Evolutionary conservation across 92 coral and sea anemone species (phyloP).

Genomic region (Chrysogorgia sp.): DNA sequence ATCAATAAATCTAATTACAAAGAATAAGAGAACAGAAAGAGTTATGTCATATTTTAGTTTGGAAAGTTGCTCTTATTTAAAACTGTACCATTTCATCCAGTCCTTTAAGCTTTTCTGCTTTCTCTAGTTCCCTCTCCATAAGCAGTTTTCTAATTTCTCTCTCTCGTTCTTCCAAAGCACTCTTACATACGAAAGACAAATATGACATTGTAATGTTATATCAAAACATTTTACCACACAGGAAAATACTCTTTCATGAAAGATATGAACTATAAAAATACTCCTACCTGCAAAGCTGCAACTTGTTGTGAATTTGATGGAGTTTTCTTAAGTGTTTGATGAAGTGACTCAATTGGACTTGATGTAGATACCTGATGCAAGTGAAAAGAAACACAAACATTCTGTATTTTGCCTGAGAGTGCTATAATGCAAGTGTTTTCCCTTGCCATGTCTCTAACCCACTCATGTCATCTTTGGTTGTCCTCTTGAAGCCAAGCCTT

Average conservation of each 20-base stretch:
- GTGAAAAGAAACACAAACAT: background rate
- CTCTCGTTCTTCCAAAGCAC: conserved; percentile 94
- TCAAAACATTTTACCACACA: background rate
- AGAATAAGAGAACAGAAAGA: too few relatives aligned
- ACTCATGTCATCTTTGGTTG: too few relatives aligned
- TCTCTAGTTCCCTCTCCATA: conserved; percentile 94
- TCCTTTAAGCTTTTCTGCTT: conserved; percentile 66
- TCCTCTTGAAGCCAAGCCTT: too few relatives aligned
- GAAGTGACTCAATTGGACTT: conserved; percentile 33
- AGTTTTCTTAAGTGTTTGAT: conserved; percentile 23
- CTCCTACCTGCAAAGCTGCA: conserved; percentile 31
- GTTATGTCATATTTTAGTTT: too few relatives aligned
- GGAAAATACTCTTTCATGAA: too few relatives aligned
- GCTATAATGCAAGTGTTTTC: background rate
- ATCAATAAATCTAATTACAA: background rate
- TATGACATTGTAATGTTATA: background rate
- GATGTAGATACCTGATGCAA: conserved; percentile 6
- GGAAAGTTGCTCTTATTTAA: too few relatives aligned
- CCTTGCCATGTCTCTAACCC: too few relatives aligned
- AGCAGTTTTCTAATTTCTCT: conserved; percentile 83
- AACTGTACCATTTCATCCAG: background rate
- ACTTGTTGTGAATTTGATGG: conserved; percentile 34
- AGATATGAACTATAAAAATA: background rate
- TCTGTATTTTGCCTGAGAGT: too few relatives aligned
- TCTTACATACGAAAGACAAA: conserved; percentile 41